Conservation (phyloP, 2,888 invertebrate genomes). For the Lasioglossum leucozonium region DNA sequence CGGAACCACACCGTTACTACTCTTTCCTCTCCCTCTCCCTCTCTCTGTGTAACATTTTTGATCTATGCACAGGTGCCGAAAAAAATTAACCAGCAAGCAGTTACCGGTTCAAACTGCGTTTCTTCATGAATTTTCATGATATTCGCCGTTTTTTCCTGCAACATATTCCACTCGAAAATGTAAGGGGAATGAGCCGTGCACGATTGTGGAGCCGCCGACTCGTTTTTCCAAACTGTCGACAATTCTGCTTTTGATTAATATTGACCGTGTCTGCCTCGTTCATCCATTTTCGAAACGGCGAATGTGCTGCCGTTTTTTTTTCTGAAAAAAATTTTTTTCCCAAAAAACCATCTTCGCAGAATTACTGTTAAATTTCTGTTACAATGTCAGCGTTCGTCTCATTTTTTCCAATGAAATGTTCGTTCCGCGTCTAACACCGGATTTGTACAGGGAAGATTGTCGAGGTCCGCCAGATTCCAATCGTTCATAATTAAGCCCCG, state of each 20-base stretch:
- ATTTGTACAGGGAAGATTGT: neutral
- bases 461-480: constrained; percentile 30
- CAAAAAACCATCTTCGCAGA: neutral
- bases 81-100: constrained; percentile 7
- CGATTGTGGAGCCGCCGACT: neutral
- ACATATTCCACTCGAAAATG: neutral
- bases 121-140: constrained; percentile 1
- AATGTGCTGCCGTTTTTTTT: neutral
- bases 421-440: no score
- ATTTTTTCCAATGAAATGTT: neutral
- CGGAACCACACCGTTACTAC: neutral
- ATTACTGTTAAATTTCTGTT: neutral
- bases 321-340: neutral
- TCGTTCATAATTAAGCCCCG: constrained; percentile 49
- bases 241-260: neutral
- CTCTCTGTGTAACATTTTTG: neutral
- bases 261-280: neutral
- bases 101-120: constrained; percentile 1
- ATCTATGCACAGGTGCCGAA: neutral
- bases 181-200: neutral
- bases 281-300: neutral
- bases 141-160: neutral
- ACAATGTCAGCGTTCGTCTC: neutral
- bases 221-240: neutral
- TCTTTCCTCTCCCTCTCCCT: neutral